phyloP scores from a whole-genome alignment of 2,888 invertebrate species.

The Drosophila niveifrons region DNA sequence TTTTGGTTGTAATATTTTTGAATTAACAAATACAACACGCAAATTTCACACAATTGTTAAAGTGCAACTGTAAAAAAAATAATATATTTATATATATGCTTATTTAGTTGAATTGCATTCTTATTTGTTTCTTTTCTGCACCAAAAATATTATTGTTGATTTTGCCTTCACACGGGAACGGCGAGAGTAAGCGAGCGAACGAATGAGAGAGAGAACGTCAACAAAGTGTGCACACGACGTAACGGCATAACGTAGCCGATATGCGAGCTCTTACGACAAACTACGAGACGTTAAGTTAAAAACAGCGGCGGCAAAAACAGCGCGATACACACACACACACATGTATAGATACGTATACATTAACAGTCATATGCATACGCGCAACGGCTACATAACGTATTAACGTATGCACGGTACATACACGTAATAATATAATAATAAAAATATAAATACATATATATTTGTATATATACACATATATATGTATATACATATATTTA shows the following conservation, averaged over 20 bases:
- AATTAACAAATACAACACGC: constrained; percentile 65
- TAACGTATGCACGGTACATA: constrained; percentile 36
- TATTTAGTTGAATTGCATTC: constrained; percentile 1
- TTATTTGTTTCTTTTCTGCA: constrained; percentile 1
- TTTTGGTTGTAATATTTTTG: constrained; percentile 33
- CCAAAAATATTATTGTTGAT: constrained; percentile 21
- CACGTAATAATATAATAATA: constrained; percentile 52
- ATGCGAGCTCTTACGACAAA: constrained; percentile 34
- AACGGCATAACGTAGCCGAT: constrained; percentile 35
- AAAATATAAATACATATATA: constrained; percentile 19
- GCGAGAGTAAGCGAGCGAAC: background rate
- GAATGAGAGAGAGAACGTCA: constrained; percentile 35
- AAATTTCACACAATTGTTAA: constrained; percentile 63
- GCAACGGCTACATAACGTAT: constrained; percentile 51
- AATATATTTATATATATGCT: constrained; percentile 19
- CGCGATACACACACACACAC: constrained; percentile 41
- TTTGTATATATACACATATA: constrained; percentile 15
- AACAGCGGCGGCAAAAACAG: constrained; percentile 65
- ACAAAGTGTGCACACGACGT: constrained; percentile 56
- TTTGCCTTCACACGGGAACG: constrained; percentile 8
- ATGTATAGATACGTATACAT: constrained; percentile 6
- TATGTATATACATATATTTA: constrained; percentile 13
- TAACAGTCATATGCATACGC: constrained; percentile 27
- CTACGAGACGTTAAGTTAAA: constrained; percentile 50
- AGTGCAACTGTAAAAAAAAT: constrained; percentile 59